Percentiles rank a stretch among this genome's conserved stretches.
Evolutionary conservation across 2,888 invertebrate species (phyloP).

Genomic region (Platycnemis pennipes): DNA sequence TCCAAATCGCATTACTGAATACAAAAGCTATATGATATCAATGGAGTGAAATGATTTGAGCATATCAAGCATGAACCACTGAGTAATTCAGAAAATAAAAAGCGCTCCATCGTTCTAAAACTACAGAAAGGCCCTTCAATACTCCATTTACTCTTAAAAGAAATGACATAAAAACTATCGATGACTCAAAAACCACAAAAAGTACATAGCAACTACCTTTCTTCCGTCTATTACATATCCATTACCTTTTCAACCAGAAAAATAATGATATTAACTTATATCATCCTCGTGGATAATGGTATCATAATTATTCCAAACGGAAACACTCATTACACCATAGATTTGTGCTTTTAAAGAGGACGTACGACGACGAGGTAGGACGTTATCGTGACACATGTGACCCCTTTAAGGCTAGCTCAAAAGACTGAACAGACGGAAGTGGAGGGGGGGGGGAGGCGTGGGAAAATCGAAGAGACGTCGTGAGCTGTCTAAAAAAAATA

Average conservation of each 20-base stretch:
- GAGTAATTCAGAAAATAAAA: too few species aligned
- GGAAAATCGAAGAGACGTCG: constrained; percentile 11
- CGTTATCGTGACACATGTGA: background rate
- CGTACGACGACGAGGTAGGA: background rate
- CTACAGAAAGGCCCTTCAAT: too few species aligned
- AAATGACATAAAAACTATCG: too few species aligned
- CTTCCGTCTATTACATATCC: background rate
- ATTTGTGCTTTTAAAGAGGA: background rate
- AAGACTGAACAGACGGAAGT: background rate
- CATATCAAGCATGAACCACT: too few species aligned
- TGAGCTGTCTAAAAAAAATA: constrained; percentile 34
- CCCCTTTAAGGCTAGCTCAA: background rate
- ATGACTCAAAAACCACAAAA: too few species aligned
- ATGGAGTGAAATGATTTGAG: too few species aligned
- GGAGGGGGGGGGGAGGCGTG: background rate
- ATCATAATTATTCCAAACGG: too few species aligned
- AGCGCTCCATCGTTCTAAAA: too few species aligned
- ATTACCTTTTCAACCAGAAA: background rate
- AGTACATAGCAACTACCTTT: background rate
- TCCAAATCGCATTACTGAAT: too few species aligned
- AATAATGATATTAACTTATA: background rate
- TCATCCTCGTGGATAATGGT: background rate
- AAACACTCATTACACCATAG: background rate
- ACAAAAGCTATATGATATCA: too few species aligned
- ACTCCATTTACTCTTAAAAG: too few species aligned